phyloP scores from a whole-genome alignment of 2,797 vertebrate species.

The Coendou prehensilis region DNA sequence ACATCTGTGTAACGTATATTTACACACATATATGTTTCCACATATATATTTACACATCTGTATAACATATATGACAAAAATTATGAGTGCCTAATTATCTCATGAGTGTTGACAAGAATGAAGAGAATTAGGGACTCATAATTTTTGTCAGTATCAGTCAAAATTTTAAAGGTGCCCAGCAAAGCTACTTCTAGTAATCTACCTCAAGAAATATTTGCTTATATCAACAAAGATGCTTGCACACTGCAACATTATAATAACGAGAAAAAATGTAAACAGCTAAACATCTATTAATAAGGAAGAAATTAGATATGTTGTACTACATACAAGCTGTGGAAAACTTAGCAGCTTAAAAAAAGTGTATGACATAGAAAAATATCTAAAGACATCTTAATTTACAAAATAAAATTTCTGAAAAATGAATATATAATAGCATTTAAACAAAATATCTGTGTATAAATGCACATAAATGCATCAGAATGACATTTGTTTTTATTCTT shows the following conservation, averaged over 20 bases:
- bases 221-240: background rate
- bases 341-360: background rate
- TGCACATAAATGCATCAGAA: background rate
- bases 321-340: background rate
- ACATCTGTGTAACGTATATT: background rate
- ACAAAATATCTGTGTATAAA: background rate
- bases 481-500: background rate
- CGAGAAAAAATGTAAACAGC: background rate
- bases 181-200: conserved; percentile 50
- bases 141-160: background rate
- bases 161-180: conserved; percentile 31
- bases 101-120: background rate
- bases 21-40: background rate
- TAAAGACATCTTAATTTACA: conserved; percentile 40
- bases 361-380: background rate
- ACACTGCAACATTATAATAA: background rate
- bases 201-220: conserved; percentile 54
- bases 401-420: conserved; percentile 56
- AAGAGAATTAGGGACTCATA: background rate
- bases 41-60: background rate
- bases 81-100: background rate
- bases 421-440: conserved; percentile 1
- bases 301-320: conserved; percentile 12
- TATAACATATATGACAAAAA: background rate
- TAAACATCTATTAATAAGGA: background rate